Base-by-base conservation (phyloP, 1,140 invertebrate species). In the Homarus americanus region DNA sequence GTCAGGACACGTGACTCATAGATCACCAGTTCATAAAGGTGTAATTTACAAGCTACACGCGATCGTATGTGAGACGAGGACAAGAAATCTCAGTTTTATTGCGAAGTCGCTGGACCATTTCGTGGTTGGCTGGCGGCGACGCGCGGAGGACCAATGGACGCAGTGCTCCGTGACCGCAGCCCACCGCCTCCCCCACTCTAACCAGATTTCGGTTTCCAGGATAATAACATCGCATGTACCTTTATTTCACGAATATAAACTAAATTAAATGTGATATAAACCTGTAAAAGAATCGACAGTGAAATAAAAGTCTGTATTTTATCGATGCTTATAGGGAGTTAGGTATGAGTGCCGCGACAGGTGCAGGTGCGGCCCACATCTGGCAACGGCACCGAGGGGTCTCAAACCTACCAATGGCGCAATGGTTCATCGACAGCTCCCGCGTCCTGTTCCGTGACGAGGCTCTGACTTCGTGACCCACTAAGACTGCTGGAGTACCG, bases 41-140 rank as follows among this genome's bases (percentile, higher is more conserved):
- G 82, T 15, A 84, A 84, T 72, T 66, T 72, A 84, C 38, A 24
- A 2, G 34, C 10, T 36, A 20, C 53, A 40, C 36, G 38, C 82
- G 82, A 83, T 20, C n/a, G 82, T 44, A 84, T 73, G 20, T 73
- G 66, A 84, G 63, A 84, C 82, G 41, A 84, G 63, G 82, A 84
- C 82, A 84, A 84, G 82, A 84, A 41, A 84, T 84, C 69, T 73
- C 28, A 15, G 17, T 72, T 73, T 41, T 7, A 41, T 84, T 40
- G 63, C 41, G 63, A 69, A 78, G 84, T 87, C 75, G 72, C 49
- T 78, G 84, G 40, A 78, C n/a, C 75, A 87, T 87, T 87, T 87
- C 84, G 84, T 87, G 84, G 84, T 87, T 87, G 84, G 84, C 41
- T 87, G 84, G 34, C 41, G 72, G 75, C 84, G 41, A 41, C n/a